phyloP scores from a whole-genome alignment of 2,113 vertebrate species.

The Vulpes vulpes region DNA sequence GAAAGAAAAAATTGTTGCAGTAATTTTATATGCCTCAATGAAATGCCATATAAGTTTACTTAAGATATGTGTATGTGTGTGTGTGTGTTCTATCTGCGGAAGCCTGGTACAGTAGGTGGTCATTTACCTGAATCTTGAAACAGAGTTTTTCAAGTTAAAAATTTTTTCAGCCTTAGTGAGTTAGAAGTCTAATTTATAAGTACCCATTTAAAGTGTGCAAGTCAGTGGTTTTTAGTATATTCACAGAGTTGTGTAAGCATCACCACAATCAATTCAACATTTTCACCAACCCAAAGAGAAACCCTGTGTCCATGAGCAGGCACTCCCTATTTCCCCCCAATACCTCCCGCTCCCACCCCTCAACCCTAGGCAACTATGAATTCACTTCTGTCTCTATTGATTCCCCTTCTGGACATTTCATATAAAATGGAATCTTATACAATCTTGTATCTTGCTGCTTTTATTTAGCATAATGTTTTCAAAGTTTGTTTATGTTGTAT shows the following conservation, averaged over 20 bases:
- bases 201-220: neutral
- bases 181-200: neutral
- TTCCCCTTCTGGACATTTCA: neutral
- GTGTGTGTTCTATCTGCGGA: neutral
- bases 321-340: too few relatives aligned
- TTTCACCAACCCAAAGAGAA: neutral
- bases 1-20: neutral
- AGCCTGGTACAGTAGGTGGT: neutral
- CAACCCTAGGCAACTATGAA: neutral
- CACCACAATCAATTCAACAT: neutral
- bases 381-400: neutral
- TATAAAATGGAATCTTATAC: neutral
- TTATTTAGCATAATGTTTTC: conserved; percentile 1
- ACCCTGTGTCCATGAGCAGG: neutral
- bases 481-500: neutral
- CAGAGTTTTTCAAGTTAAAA: neutral
- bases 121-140: neutral
- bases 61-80: neutral
- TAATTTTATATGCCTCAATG: neutral
- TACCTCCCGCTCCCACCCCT: too few relatives aligned
- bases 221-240: neutral
- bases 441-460: neutral
- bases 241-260: neutral
- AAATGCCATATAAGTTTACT: neutral
- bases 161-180: neutral